Evolutionary conservation across 2,888 invertebrate genomes (phyloP).

Genomic region (Teleiodes luculella): DNA sequence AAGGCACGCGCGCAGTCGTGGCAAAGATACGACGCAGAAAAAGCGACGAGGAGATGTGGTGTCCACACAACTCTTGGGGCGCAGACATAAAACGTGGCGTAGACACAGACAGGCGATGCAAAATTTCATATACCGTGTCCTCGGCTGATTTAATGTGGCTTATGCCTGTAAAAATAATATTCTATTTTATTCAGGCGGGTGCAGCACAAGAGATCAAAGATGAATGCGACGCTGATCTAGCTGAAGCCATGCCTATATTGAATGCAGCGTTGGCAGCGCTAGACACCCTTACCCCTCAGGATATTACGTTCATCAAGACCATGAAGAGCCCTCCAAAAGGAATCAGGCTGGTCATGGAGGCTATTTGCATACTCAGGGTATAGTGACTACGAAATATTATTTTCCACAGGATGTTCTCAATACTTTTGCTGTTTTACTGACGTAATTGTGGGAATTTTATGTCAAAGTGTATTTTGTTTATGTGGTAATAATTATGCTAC

Average conservation of each 20-base stretch:
- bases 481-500: too few species aligned
- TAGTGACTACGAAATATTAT: not conserved
- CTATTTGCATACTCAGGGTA: slow-evolving; percentile 94
- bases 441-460: too few species aligned
- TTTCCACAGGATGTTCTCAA: not conserved
- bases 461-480: too few species aligned
- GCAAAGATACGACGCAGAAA: too few species aligned
- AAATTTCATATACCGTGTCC: too few species aligned
- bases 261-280: slow-evolving; percentile 91
- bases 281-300: slow-evolving; percentile 92
- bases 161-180: too few species aligned
- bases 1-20: too few species aligned
- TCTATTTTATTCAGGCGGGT: slow-evolving; percentile 60
- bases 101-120: too few species aligned
- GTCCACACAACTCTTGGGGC: too few species aligned
- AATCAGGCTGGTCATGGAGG: slow-evolving; percentile 95
- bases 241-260: slow-evolving; percentile 94
- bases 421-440: not conserved
- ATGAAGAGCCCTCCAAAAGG: slow-evolving; percentile 98
- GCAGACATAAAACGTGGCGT: too few species aligned
- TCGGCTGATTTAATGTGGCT: too few species aligned
- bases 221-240: slow-evolving; percentile 94
- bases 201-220: slow-evolving; percentile 92
- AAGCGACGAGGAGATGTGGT: too few species aligned
- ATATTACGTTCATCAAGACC: slow-evolving; percentile 95